Base-by-base conservation (phyloP, 1,140 invertebrate species). In the Pseudomyrmex sp. region DNA sequence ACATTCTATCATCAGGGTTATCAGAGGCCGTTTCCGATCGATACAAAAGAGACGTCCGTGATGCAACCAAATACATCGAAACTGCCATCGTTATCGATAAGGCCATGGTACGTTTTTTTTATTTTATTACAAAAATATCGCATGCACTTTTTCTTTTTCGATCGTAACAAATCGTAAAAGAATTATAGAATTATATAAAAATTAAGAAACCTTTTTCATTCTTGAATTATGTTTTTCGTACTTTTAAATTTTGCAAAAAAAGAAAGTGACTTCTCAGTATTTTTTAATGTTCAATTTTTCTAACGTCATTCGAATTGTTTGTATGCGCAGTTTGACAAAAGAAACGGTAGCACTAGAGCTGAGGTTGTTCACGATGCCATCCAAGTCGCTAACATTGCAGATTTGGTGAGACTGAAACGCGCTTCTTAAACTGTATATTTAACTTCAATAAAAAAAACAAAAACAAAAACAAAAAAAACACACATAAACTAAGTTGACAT, bases 381-480 rank as follows among this genome's bases (percentile, higher is more conserved):
- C 92, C 98, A 99, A 96, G 98, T 99, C 87, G 98, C 98, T 68
- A 99, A 99, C 95, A 99, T 99, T 93, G 98, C 98, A 74, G 98
- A 99, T 95, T 95, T 99, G 96, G 98, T 98, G 94, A 72, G 23
- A 2, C 15, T 3, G 44, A 62, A 48, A 58, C 48, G 18, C 46
- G 35, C 54, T 2, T 18, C 20, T 26, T 26, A 59, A n/a, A 5
- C 1, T 18, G 23, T 72, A 2, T 20, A 5, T n/a, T 80, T 35
- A 35, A 35, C 35, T 35, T 35, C 35, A 35, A 7, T 35, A 35
- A 35, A 7, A 35, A 35, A 35, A 35, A 35, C 7, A 35, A 4
- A 35, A 35, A 35, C 0, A 26, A 35, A 35, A 5, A 18, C 18
- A 18, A 35, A 35, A 35, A 26, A 26, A 26, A 26, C 1, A 26